Conservation (phyloP, 2,113 vertebrate species). For the Cinclus mexicanus region DNA sequence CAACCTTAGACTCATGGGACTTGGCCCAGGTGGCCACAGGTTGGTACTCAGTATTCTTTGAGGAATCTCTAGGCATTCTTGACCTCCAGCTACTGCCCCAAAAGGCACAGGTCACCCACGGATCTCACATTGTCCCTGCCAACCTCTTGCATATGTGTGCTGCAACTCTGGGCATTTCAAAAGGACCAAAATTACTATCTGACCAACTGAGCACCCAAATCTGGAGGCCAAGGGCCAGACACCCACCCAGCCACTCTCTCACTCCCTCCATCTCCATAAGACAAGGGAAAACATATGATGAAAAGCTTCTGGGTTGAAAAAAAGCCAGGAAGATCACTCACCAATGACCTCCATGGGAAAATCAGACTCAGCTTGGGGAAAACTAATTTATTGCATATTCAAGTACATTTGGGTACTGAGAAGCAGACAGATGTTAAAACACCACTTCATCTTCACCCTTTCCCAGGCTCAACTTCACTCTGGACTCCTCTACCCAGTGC, state of each 20-base stretch:
- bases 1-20: not conserved
- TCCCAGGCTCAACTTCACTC: not conserved
- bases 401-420: not conserved
- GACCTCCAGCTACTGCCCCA: not conserved
- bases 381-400: not conserved
- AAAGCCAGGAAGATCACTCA: not conserved
- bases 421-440: not conserved
- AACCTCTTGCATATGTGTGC: not conserved
- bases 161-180: not conserved
- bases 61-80: not conserved
- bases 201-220: not conserved
- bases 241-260: not conserved
- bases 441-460: not conserved
- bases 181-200: not conserved
- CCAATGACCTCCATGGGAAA: not conserved
- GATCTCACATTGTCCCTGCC: not conserved
- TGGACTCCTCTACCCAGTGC: not conserved
- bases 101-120: fast-evolving
- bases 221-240: not conserved
- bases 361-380: not conserved
- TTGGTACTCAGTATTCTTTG: fast-evolving
- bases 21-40: fast-evolving
- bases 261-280: not conserved
- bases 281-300: not conserved
- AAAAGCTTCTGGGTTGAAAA: not conserved